phyloP scores from a whole-genome alignment of 2,113 vertebrate species.

The Sinosuthora webbiana region DNA sequence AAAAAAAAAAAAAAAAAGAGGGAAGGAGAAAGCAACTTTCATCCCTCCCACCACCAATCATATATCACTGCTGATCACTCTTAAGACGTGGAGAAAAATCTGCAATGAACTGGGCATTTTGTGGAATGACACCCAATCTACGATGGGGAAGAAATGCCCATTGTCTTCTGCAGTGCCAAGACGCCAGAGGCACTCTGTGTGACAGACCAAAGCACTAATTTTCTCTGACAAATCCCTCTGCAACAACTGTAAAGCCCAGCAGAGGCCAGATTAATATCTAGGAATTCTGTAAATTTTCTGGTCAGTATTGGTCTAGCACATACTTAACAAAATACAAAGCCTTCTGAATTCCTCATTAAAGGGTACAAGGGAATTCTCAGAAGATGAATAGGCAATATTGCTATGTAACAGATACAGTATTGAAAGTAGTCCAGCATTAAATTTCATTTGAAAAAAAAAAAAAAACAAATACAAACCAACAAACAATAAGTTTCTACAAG shows the following conservation, averaged over 20 bases:
- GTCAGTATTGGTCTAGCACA: not conserved
- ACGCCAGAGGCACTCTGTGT: not conserved
- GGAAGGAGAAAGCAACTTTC: not conserved
- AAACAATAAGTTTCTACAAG: not conserved
- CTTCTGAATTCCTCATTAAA: not conserved
- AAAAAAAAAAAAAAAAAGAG: not conserved
- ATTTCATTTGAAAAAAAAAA: not conserved
- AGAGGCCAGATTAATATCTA: not conserved
- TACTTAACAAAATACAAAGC: not conserved
- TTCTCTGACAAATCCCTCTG: not conserved
- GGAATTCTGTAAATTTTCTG: not conserved
- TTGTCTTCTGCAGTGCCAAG: not conserved
- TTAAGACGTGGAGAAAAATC: not conserved
- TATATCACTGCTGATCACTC: not conserved
- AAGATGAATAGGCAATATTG: not conserved
- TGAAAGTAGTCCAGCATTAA: not conserved
- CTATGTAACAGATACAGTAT: not conserved
- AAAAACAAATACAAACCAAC: too few species aligned
- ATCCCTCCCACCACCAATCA: not conserved
- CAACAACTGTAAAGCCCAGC: not conserved
- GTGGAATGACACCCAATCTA: not conserved
- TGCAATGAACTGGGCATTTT: not conserved
- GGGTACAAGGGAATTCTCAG: not conserved
- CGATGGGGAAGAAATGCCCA: not conserved
- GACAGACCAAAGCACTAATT: not conserved